These are phyloP conservation scores for Oreamnos americanus DNA, from an alignment of 2,113 vertebrate genomes.

Conservation along the genomic window DNA sequence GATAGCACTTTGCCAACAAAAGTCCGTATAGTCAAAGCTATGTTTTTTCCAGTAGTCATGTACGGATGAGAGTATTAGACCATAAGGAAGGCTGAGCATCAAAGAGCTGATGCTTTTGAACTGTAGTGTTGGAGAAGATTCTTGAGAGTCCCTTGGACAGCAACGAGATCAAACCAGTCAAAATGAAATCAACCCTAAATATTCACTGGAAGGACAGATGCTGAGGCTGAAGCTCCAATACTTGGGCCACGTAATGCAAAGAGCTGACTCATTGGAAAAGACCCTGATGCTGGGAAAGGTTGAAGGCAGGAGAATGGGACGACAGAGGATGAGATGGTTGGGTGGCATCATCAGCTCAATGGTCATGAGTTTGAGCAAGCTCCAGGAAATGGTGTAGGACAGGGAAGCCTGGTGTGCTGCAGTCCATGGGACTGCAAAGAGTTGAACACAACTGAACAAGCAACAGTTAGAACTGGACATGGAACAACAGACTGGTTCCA, in stretches of 20 bases:
- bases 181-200: background rate
- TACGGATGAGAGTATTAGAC: background rate
- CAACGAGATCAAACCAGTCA: background rate
- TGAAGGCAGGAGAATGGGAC: background rate
- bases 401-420: background rate
- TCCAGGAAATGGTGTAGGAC: background rate
- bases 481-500: too few species aligned
- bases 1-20: background rate
- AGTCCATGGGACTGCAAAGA: background rate
- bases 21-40: background rate
- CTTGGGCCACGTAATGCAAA: background rate
- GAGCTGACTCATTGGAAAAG: background rate
- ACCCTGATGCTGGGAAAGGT: background rate
- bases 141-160: background rate
- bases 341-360: background rate
- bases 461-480: too few species aligned
- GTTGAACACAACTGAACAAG: background rate
- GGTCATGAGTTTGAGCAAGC: background rate
- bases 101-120: background rate
- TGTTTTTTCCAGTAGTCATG: background rate
- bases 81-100: background rate
- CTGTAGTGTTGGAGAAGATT: background rate
- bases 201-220: background rate
- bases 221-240: background rate
- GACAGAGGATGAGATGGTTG: background rate